Evolutionary conservation across 2,113 vertebrate species (phyloP).

Genomic region (Narcine bancroftii): DNA sequence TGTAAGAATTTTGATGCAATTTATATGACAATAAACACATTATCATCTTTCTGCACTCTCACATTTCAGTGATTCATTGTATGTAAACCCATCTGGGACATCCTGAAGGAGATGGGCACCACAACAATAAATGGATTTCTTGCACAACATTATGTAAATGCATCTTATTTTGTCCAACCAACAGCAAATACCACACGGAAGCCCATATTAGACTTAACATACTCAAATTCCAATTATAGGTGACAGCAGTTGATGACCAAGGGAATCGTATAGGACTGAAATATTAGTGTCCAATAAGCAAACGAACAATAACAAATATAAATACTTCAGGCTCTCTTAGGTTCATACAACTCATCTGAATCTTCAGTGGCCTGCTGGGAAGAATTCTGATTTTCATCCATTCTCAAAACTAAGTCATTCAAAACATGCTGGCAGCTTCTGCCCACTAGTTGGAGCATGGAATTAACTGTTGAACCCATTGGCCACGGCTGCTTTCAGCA

Average conservation of each 20-base stretch:
- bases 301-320: not conserved
- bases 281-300: not conserved
- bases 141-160: too few species aligned
- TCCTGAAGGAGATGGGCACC: too few species aligned
- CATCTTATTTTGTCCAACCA: not conserved
- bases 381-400: not conserved
- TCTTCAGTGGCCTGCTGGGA: not conserved
- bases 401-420: not conserved
- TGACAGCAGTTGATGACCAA: not conserved
- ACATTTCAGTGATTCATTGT: too few species aligned
- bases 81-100: too few species aligned
- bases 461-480: not conserved
- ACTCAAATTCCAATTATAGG: not conserved
- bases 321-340: not conserved
- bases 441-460: not conserved
- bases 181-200: too few species aligned
- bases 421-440: not conserved
- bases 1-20: too few species aligned
- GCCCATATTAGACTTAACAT: not conserved
- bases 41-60: too few species aligned
- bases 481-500: not conserved
- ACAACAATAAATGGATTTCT: too few species aligned
- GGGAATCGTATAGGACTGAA: not conserved
- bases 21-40: too few species aligned
- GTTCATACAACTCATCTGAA: not conserved